Evolutionary conservation across 1,140 invertebrate genomes (phyloP), one percentile per base, ranked within the genome.

Genomic region (Sycophaga agraensis): DNA sequence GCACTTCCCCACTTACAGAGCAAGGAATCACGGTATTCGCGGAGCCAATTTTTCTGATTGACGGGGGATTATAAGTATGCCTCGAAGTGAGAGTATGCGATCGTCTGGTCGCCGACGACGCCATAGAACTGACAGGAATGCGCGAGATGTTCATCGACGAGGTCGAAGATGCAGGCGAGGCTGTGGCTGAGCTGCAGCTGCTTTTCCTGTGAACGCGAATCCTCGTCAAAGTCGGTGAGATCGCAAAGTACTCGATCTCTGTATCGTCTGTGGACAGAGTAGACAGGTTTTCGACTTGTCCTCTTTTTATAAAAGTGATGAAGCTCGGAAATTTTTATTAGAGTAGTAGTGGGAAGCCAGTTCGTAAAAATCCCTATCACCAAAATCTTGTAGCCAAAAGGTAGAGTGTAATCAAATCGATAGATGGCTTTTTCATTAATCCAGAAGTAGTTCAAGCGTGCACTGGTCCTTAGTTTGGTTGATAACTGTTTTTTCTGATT

Each of bases 211-310:
- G 88, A 17, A 91, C 85, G 73, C 89, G 85, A 70, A 91, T 91
- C 80, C 88, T 86, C 62, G 89, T 91, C 69, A 91, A 77, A 55
- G 88, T 90, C 35, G 89, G 85, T 56, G 90, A 89, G 66, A 92
- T 89, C 67, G 90, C 89, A 76, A 91, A 89, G 78, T 91, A 91
- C 81, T 92, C 89, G 67, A 91, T 86, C 79, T 87, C 85, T 49
- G 86, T 77, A 70, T 86, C 84, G 82, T 88, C 86, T 87, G 86
- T 82, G 85, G 79, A 85, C 82, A 82, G 59, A 80, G 24, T 50
- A 55, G 17, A 55, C 43, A 28, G 37, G 37, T 49, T 22, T 56
- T 59, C 39, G 31, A 8, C n/a, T 31, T 4, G 28, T 31, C 26
- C 22, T 45, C 49, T 31, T 21, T 4, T 43, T 51, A 53, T 16